Conservation (phyloP, 37 sponge, comb jelly and placozoan genomes). For the Theonella swinhoei region DNA sequence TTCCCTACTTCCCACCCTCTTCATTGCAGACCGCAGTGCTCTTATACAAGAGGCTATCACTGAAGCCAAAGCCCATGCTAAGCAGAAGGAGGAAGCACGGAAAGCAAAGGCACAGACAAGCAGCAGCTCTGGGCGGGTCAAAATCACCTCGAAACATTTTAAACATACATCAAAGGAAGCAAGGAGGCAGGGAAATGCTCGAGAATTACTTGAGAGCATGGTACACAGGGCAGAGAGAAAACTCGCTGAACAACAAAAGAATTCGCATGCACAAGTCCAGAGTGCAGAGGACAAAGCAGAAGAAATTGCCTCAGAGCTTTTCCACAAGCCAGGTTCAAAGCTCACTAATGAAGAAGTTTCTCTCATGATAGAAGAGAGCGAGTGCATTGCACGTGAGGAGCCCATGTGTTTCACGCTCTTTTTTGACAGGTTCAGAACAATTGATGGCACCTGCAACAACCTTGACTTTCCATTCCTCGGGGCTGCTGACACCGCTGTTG, state of each 20-base stretch:
- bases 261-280: background rate
- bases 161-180: conserved; percentile 45
- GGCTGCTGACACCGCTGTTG: conserved; percentile 61
- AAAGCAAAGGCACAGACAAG: background rate
- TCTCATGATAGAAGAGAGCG: conserved; percentile 9
- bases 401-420: background rate
- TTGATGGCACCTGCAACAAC: conserved; percentile 96
- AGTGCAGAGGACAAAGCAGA: conserved; percentile 33
- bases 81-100: background rate
- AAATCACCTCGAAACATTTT: conserved; percentile 11
- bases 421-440: conserved; percentile 34
- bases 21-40: background rate
- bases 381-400: background rate
- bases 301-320: conserved; percentile 43
- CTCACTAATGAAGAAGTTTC: conserved; percentile 52
- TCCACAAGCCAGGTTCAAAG: conserved; percentile 53
- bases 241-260: conserved; percentile 15
- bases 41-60: background rate
- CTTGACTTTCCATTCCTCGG: conserved; percentile 66
- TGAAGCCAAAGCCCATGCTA: background rate
- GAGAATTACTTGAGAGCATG: conserved; percentile 35
- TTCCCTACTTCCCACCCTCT: too few relatives aligned
- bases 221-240: conserved; percentile 54
- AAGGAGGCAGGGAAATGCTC: conserved; percentile 32
- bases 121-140: background rate